Evolutionary conservation across 2,888 invertebrate species (phyloP).

Genomic region (Pseudolycoriella hygida): DNA sequence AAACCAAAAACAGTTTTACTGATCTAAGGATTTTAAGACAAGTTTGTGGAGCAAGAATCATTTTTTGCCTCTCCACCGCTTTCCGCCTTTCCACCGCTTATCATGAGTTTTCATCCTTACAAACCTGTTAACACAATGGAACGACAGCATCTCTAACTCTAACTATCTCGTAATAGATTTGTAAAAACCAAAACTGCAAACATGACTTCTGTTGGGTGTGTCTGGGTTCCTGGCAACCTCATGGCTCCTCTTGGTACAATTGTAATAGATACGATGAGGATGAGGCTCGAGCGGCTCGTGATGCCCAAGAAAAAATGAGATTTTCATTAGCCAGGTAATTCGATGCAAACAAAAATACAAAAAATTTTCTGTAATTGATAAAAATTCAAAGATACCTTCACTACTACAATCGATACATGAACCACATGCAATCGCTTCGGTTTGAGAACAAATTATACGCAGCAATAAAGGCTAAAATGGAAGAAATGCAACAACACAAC

Average conservation of each 20-base stretch:
- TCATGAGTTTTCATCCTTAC: too few relatives aligned
- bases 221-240: slow-evolving; percentile 96
- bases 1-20: too few relatives aligned
- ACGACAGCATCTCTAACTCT: too few relatives aligned
- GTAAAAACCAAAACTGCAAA: slow-evolving; percentile 95
- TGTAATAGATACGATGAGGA: slow-evolving; percentile 96
- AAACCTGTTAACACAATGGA: too few relatives aligned
- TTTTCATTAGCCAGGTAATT: slow-evolving; percentile 91
- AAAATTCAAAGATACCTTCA: slow-evolving; percentile 74
- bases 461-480: slow-evolving; percentile 94
- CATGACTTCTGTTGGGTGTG: slow-evolving; percentile 99
- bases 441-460: slow-evolving; percentile 95
- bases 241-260: slow-evolving; percentile 95
- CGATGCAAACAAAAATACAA: too few relatives aligned
- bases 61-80: too few relatives aligned
- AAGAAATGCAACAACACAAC: slow-evolving; percentile 98
- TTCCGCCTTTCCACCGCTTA: too few relatives aligned
- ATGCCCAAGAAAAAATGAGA: slow-evolving; percentile 87
- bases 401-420: slow-evolving; percentile 98
- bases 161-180: slow-evolving; percentile 32
- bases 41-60: too few relatives aligned
- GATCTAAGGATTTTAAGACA: too few relatives aligned
- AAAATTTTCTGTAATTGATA: background rate
- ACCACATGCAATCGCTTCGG: slow-evolving; percentile 96
- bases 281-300: slow-evolving; percentile 88